Evolutionary conservation across 2,797 vertebrate genomes (phyloP).

Genomic region (Momotus momota): DNA sequence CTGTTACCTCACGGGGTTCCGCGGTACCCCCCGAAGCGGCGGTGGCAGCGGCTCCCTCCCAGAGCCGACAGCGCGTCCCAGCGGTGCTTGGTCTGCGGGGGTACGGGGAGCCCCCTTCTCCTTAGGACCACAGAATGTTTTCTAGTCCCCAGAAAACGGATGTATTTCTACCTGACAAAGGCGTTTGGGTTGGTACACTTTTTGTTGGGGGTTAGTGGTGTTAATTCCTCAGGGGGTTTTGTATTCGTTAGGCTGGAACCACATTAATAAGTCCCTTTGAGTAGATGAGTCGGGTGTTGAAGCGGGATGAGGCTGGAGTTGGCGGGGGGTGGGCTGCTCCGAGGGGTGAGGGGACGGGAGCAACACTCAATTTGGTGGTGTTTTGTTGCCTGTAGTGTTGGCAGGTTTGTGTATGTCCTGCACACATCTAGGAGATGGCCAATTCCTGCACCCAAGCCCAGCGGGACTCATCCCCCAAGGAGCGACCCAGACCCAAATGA

Average conservation of each 20-base stretch:
- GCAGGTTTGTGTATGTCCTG: rapidly evolving
- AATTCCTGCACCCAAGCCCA: neutral
- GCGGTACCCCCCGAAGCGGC: rapidly evolving
- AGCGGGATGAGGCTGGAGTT: rapidly evolving
- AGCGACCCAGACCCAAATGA: neutral
- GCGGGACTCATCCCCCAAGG: rapidly evolving
- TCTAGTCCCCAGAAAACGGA: neutral
- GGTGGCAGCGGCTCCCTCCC: rapidly evolving
- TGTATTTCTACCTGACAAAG: neutral
- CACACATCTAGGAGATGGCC: rapidly evolving
- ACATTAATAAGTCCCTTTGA: rapidly evolving
- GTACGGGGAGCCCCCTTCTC: neutral
- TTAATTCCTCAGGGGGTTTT: neutral
- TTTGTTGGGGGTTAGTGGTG: neutral
- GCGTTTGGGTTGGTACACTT: neutral
- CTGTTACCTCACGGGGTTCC: neutral
- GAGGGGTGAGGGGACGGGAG: neutral
- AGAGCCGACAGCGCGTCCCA: rapidly evolving
- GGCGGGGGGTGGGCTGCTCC: rapidly evolving
- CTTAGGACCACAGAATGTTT: neutral
- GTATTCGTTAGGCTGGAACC: neutral
- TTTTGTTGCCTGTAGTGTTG: neutral
- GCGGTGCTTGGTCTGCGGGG: neutral
- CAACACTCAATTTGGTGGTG: rapidly evolving
- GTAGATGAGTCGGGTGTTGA: neutral